Evolutionary conservation across 2,888 invertebrate species (phyloP).

Genomic region (Sisyra terminalis): DNA sequence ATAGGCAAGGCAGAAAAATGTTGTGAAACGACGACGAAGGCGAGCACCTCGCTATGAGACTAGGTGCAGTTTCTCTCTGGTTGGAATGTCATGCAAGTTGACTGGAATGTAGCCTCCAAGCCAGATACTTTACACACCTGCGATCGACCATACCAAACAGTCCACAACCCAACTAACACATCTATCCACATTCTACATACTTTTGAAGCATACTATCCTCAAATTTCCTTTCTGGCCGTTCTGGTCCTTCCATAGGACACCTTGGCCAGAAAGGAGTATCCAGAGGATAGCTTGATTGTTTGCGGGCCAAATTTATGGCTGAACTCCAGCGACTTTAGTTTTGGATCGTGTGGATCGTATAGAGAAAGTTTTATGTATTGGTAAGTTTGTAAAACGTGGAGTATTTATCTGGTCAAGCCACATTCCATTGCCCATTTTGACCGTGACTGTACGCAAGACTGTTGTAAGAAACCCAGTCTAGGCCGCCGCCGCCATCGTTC

Average conservation of each 20-base stretch:
- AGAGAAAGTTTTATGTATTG: not conserved
- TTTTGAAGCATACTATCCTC: no score
- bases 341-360: no score
- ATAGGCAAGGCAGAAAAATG: no score
- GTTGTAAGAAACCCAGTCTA: not conserved
- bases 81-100: conserved; percentile 5
- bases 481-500: no score
- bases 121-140: conserved; percentile 3
- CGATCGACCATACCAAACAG: not conserved
- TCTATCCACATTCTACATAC: no score
- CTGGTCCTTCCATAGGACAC: no score
- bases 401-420: conserved; percentile 18
- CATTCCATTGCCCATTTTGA: conserved; percentile 29
- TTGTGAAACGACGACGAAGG: no score
- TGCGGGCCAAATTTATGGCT: no score
- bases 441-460: conserved; percentile 16
- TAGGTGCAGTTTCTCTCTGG: conserved; percentile 6
- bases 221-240: no score
- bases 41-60: conserved; percentile 3
- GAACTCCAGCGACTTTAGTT: no score
- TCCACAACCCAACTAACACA: not conserved
- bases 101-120: conserved; percentile 5
- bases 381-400: conserved; percentile 3
- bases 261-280: no score
- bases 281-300: no score